phyloP scores from a whole-genome alignment of 2,797 vertebrate species.

The Crax fasciolata region DNA sequence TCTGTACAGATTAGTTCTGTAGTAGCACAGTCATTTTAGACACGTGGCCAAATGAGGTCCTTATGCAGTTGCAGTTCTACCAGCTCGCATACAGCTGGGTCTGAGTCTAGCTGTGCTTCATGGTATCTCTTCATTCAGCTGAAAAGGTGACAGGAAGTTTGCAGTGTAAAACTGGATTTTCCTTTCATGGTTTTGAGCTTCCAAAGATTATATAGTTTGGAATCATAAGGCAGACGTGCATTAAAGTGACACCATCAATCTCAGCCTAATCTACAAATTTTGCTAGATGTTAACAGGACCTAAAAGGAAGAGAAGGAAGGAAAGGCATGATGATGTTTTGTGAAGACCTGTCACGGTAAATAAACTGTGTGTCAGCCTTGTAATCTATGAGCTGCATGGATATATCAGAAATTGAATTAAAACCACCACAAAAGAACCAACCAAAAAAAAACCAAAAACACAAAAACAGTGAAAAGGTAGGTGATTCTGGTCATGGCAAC shows the following conservation, averaged over 20 bases:
- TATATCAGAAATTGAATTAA: not conserved
- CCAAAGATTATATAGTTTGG: not conserved
- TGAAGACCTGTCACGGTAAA: not conserved
- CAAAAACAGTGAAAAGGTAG: not conserved
- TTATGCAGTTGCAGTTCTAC: not conserved
- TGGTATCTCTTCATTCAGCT: not conserved
- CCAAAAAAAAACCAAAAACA: not conserved
- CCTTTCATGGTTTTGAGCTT: not conserved
- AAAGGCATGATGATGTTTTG: not conserved
- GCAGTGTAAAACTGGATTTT: no score
- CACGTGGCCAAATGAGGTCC: not conserved
- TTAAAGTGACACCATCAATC: not conserved
- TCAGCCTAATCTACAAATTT: not conserved
- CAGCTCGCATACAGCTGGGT: not conserved
- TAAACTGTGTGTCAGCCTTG: not conserved
- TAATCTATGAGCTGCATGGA: not conserved
- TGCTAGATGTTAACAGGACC: not conserved
- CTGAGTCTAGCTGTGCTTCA: not conserved
- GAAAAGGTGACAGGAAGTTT: not conserved
- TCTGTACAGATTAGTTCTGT: slow-evolving; percentile 1
- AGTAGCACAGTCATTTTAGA: not conserved
- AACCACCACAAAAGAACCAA: not conserved
- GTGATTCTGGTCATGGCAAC: not conserved
- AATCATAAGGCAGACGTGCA: not conserved
- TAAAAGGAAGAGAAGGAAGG: not conserved